These are phyloP conservation scores for Hyphantria cunea DNA, from an alignment of 1,140 invertebrate species.

Conservation along the genomic window DNA sequence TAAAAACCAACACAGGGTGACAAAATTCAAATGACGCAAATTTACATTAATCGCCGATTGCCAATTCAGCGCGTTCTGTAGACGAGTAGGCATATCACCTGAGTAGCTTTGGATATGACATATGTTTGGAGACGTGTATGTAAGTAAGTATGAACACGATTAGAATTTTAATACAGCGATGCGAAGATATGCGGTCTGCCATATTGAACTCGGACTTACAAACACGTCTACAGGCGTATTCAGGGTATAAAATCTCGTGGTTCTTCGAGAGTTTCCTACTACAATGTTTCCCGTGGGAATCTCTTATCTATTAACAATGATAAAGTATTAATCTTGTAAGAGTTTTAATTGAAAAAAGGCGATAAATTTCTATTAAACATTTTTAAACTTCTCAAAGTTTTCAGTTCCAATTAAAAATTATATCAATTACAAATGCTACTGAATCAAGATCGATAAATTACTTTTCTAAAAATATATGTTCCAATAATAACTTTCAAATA, in stretches of 20 bases:
- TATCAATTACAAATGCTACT: constrained; percentile 17
- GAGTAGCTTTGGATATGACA: constrained; percentile 68
- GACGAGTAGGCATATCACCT: constrained; percentile 36
- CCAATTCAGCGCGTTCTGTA: constrained; percentile 55
- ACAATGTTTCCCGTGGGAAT: constrained; percentile 20
- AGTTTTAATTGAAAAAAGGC: background rate
- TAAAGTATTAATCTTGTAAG: background rate
- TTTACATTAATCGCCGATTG: constrained; percentile 67
- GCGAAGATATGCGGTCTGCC: constrained; percentile 28
- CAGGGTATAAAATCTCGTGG: constrained; percentile 13
- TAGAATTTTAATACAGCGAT: constrained; percentile 42
- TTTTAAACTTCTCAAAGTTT: background rate
- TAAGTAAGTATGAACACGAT: constrained; percentile 36
- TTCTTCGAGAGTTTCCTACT: constrained; percentile 7
- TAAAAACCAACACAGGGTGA: constrained; percentile 27
- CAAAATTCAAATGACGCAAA: constrained; percentile 49
- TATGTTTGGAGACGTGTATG: constrained; percentile 52
- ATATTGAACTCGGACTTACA: constrained; percentile 2
- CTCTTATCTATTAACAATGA: too few relatives aligned
- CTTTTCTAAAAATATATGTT: constrained; percentile 15
- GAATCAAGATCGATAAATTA: constrained; percentile 19
- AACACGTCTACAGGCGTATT: constrained; percentile 14
- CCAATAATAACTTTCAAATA: constrained; percentile 20
- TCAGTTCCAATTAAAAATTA: constrained; percentile 9
- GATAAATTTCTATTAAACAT: background rate